Percentiles rank a stretch among this genome's conserved stretches.
Conservation (phyloP, 2,113 vertebrate genomes). For the Cheirogaleus medius region DNA sequence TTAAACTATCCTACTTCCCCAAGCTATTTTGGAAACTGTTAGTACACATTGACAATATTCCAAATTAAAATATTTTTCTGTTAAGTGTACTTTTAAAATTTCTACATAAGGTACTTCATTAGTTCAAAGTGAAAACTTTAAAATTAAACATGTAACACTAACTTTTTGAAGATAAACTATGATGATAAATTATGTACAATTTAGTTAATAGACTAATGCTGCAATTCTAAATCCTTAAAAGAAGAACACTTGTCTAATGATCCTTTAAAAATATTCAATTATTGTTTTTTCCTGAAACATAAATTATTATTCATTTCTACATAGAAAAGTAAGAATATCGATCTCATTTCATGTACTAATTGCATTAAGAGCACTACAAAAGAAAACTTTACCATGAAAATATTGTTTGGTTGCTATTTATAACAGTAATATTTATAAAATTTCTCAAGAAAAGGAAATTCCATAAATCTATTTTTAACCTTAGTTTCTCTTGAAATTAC, state of each 20-base stretch:
- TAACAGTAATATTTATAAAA: neutral
- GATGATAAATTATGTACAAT: neutral
- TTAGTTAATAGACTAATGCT: neutral
- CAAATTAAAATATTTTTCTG: neutral
- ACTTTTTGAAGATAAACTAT: neutral
- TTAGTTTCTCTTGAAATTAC: conserved; percentile 7
- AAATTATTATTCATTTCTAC: conserved; percentile 2
- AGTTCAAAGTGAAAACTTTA: conserved; percentile 30
- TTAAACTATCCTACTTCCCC: neutral
- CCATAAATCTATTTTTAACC: neutral
- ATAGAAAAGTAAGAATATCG: neutral
- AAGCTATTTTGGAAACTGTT: neutral
- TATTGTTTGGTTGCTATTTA: neutral
- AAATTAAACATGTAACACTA: neutral
- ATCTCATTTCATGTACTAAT: neutral
- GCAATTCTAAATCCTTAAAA: neutral
- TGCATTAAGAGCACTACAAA: neutral
- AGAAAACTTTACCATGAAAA: neutral
- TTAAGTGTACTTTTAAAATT: neutral
- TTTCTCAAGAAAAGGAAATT: neutral
- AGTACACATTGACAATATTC: neutral
- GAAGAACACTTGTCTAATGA: neutral
- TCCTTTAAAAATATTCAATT: neutral
- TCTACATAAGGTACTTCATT: neutral
- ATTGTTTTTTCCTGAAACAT: neutral